Base-by-base conservation (phyloP, 1,140 invertebrate species). In the Cataglyphis hispanica region DNA sequence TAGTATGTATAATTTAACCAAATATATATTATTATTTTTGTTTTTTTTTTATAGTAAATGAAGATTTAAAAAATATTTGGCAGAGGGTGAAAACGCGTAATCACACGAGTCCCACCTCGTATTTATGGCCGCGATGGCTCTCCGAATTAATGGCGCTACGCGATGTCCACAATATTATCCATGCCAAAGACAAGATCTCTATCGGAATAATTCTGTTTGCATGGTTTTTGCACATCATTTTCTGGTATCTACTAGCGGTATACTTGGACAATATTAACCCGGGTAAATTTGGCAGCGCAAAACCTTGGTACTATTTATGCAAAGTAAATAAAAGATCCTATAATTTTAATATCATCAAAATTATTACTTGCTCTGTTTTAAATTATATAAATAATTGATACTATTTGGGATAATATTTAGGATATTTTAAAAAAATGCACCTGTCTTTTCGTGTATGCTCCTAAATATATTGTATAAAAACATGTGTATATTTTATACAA, bases 241-340 rank as follows among this genome's bases (percentile, higher is more conserved):
- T 85, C n/a, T 91, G 90, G 90, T 81, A 74, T 8, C 22, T 74
- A 2, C 8, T 89, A 11, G 83, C 89, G 1, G 43, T 91, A 53
- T 91, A 91, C 58, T 75, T 89, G n/a, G 89, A 91, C 58, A 89
- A 89, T 78, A 50, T 91, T 22, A 77, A 84, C 19, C 86, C 89
- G 11, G 90, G 89, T 13, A 86, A 87, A 87, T 90, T 78, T 58
- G 86, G 89, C 22, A 85, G 78, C 19, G 84, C 67, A 11, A 89
- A 89, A 37, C 66, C 87, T 8, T 90, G 83, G 80, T 89, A 87
- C 16, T 91, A 90, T 66, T 81, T 78, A 50, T 90, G 67, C 43
- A 84, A 89, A 64, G 85, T 86, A 85, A 84, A 70, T 77, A 46
- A 11, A 0, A 46, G 1, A n/a, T 78, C 4, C 13, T 60, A 43